Conservation (phyloP, 2,888 invertebrate genomes). For the Cheilosia vernalis region DNA sequence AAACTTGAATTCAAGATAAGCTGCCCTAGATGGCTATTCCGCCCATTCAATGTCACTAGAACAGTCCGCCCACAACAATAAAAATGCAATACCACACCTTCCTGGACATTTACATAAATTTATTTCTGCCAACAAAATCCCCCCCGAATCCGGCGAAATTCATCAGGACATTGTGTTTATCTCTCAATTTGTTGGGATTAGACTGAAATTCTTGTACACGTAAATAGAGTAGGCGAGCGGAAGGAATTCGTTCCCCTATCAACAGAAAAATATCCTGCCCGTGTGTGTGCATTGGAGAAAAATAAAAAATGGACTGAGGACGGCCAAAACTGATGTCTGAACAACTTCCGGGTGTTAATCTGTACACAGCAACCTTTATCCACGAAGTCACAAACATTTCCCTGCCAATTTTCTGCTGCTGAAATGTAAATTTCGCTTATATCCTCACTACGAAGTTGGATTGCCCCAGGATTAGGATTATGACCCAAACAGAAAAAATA, state of each 20-base stretch:
- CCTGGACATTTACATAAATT: conserved; percentile 24
- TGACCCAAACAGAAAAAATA: conserved; percentile 20
- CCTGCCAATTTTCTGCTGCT: neutral
- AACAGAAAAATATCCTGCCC: neutral
- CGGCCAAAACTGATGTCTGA: conserved; percentile 21
- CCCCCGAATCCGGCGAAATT: neutral
- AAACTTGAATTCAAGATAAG: conserved; percentile 33
- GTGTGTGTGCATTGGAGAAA: neutral
- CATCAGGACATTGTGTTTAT: conserved; percentile 31
- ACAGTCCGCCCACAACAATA: neutral
- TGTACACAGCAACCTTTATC: neutral
- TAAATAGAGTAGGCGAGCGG: neutral
- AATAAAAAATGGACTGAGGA: conserved; percentile 7
- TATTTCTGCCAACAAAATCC: neutral
- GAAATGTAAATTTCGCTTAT: conserved; percentile 33
- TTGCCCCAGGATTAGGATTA: conserved; percentile 1
- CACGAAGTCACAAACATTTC: neutral
- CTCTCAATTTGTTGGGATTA: conserved; percentile 42
- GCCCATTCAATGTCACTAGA: neutral
- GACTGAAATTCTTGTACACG: neutral
- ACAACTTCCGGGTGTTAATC: conserved; percentile 8
- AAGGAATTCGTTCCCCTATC: neutral
- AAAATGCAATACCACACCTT: conserved; percentile 44
- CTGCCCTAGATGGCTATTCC: neutral
- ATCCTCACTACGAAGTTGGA: conserved; percentile 17